phyloP scores from a whole-genome alignment of 1,140 invertebrate genomes.

The Odontomachus brunneus region DNA sequence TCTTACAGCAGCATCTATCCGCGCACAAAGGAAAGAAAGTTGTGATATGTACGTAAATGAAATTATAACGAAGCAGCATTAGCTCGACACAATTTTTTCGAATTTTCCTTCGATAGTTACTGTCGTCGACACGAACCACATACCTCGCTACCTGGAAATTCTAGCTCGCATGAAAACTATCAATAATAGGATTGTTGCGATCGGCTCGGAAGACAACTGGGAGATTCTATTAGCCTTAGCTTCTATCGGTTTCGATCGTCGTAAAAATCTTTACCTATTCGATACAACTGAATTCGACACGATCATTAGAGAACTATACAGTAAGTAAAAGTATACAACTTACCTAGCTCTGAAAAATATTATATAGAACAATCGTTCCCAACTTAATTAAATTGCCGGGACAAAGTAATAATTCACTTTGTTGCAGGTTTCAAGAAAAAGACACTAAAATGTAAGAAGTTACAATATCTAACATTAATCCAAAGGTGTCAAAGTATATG shows the following conservation, averaged over 20 bases:
- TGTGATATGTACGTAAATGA: conserved; percentile 69
- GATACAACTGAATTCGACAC: conserved; percentile 55
- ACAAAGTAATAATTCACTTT: conserved; percentile 1
- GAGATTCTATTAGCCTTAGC: conserved; percentile 62
- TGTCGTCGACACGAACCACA: conserved; percentile 65
- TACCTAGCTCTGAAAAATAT: not conserved
- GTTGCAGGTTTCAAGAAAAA: not conserved
- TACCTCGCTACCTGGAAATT: conserved; percentile 44
- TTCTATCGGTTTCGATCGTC: conserved; percentile 67
- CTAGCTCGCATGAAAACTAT: conserved; percentile 63
- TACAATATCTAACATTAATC: not conserved
- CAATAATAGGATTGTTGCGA: conserved; percentile 68
- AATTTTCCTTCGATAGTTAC: conserved; percentile 63
- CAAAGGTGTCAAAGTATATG: not conserved
- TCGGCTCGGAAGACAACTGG: conserved; percentile 68
- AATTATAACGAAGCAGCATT: conserved; percentile 1
- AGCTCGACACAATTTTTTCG: conserved; percentile 14
- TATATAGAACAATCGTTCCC: not conserved
- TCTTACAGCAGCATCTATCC: conserved; percentile 62
- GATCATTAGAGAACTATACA: conserved; percentile 60
- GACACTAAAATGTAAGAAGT: conserved; percentile 27
- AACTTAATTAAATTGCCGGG: not conserved
- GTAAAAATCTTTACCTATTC: conserved; percentile 70
- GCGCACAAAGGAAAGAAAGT: conserved; percentile 66
- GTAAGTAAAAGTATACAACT: conserved; percentile 2